Evolutionary conservation across 2,888 invertebrate species (phyloP), one percentile per base, ranked within the genome.

Genomic region (Drosophila helvetica): DNA sequence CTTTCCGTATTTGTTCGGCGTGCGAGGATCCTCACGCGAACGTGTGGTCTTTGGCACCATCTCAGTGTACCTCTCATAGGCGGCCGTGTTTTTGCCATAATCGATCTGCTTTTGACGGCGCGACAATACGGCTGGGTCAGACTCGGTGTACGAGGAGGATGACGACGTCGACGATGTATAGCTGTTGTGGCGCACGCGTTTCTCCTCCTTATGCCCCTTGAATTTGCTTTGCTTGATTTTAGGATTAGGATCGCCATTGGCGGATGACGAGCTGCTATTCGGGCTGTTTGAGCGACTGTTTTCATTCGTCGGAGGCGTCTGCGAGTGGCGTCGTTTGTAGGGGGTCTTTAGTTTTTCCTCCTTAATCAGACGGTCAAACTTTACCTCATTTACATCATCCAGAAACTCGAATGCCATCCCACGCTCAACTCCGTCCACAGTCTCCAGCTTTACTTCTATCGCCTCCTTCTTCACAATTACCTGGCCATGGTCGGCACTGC

Each of bases 101-200:
- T 98, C 97, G 86, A 98, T 96, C 92, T 98, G 98, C 92, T 98
- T 98, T 90, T 98, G 97, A 48, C 98, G 93, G 73, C 98, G 94
- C 46, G 93, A 93, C 66, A 98, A 92, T 25, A 96, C 91, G 4
- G 89, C 92, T 17, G 95, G 93, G 92, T 98, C 96, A 8, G 94
- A 94, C 92, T 98, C 98, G 5, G 64, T 68, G 18, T 84, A 88
- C 33, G 86, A 80, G 0, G 89, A 89, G 0, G 89, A 89, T 1
- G 90, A 89, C 0, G 91, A 91, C 1, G 91, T 90, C 1, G 90
- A 90, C 3, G 89, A 90, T 10, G 80, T 89, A 53, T 85, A 84
- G 61, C 91, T 92, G 52, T 88, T 90, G 55, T 88, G 89, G 12
- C 91, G 88, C 42, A 77, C 69, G 3, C 91, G 90, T 57, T 91